phyloP scores from a whole-genome alignment of 92 coral and sea anemone genomes.

The Epizoanthus scotinus region DNA sequence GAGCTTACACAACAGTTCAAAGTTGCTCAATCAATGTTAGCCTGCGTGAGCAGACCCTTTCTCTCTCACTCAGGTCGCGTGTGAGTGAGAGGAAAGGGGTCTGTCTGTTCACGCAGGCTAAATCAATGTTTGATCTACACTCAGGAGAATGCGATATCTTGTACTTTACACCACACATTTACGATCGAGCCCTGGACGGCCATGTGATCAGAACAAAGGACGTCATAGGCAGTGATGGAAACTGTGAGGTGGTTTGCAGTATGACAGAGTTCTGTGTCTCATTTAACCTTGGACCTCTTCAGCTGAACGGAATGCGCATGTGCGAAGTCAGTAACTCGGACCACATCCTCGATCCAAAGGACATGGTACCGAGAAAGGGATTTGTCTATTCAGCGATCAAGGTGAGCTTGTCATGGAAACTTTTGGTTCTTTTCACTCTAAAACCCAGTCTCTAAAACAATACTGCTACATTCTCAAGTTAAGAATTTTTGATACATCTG shows the following conservation, averaged over 20 bases:
- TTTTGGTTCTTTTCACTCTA: no score
- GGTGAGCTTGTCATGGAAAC: neutral
- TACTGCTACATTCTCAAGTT: no score
- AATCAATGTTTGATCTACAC: no score
- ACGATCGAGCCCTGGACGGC: neutral
- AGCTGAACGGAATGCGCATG: neutral
- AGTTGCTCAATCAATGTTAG: no score
- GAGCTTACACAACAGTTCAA: no score
- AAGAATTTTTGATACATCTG: no score
- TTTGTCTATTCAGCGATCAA: neutral
- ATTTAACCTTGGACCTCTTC: neutral
- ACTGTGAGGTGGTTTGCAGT: neutral
- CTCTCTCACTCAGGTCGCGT: no score
- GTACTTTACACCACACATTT: neutral
- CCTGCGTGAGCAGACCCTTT: no score
- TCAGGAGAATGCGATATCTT: neutral
- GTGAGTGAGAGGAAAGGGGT: no score
- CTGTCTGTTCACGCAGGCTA: no score
- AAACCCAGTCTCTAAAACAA: no score
- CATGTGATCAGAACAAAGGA: neutral
- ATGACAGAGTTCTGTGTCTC: neutral
- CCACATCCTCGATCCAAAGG: neutral
- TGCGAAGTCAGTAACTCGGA: conserved; percentile 11
- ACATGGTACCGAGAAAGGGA: neutral
- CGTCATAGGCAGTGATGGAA: neutral